These are phyloP conservation scores for Arenaria interpres DNA, from an alignment of 2,113 vertebrate genomes.

Conservation along the genomic window DNA sequence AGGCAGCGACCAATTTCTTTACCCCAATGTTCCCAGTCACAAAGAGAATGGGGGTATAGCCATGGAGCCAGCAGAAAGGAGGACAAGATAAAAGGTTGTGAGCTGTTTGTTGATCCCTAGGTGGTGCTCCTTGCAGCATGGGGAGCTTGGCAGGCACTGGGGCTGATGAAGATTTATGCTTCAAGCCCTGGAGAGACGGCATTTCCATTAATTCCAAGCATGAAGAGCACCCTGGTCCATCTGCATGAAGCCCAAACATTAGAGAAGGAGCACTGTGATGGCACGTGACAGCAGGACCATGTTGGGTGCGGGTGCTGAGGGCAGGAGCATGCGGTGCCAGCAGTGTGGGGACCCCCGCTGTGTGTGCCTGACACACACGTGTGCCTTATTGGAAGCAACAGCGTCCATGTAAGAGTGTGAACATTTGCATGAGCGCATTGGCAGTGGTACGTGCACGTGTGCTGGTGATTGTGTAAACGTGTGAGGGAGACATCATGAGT, in stretches of 20 bases:
- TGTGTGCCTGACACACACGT: accelerated
- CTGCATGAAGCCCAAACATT: background rate
- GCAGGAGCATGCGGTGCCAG: accelerated
- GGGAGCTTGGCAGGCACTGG: accelerated
- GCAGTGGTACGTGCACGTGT: background rate
- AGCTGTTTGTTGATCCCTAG: background rate
- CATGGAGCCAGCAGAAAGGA: background rate
- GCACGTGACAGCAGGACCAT: accelerated
- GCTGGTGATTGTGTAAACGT: background rate
- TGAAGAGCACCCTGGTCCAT: background rate
- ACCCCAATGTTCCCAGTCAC: background rate
- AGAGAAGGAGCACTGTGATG: accelerated
- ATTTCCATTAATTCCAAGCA: background rate
- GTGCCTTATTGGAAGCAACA: background rate
- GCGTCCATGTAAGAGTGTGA: accelerated
- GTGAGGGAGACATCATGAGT: background rate
- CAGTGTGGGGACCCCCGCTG: background rate
- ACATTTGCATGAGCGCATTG: accelerated
- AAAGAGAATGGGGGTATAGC: background rate
- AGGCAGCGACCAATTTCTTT: background rate
- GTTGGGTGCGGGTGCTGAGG: background rate
- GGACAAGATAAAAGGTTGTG: background rate
- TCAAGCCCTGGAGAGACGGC: background rate
- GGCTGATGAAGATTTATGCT: background rate
- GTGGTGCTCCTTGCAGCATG: background rate